Evolutionary conservation across 2,113 vertebrate genomes (phyloP), one percentile per base, ranked within the genome.

Genomic region (Pogona vitticeps): DNA sequence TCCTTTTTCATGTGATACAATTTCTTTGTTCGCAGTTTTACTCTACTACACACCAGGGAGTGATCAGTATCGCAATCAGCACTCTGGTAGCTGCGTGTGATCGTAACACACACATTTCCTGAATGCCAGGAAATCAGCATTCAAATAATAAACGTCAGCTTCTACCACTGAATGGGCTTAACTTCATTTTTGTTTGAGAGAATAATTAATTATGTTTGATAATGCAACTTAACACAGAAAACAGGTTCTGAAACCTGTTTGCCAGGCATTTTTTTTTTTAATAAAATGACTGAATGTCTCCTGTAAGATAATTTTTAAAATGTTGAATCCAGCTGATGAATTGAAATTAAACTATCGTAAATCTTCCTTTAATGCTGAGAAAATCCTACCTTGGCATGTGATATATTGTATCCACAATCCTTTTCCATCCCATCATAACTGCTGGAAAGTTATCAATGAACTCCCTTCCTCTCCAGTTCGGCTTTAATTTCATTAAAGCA

Each of bases 401-500:
- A 90, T 91, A 46, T 91, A 26, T 95, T 91, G 92, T 90, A 52
- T 81, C 65, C 83, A 88, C 86, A 90, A 82, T 23, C 87, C 36
- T 91, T 91, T 33, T 46, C 46, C 82, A 89, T 87, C n/a, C 77
- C 58, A 88, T 92, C 94, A 93, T 76, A 77, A 91, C 92, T 93
- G 93, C 83, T 90, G 33, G 1, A 65, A 84, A 91, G 31, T 63
- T 87, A 86, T 88, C 84, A 67, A 31, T 91, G 46, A 52, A 52
- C 67, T 92, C 71, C 58, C 84, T 76, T 92, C 75, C 89, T 89
- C 89, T 89, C 89, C 3, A 85, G 28, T 67, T 76, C 67, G 46
- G 77, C 33, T 94, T 95, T 95, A 94, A 94, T 95, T 96, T 94
- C 85, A 93, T 95, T 92, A 96, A 91, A 89, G 61, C 6, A 88